Evolutionary conservation across 2,888 invertebrate species (phyloP), one percentile per base, ranked within the genome.

Genomic region (Tipula confusa): DNA sequence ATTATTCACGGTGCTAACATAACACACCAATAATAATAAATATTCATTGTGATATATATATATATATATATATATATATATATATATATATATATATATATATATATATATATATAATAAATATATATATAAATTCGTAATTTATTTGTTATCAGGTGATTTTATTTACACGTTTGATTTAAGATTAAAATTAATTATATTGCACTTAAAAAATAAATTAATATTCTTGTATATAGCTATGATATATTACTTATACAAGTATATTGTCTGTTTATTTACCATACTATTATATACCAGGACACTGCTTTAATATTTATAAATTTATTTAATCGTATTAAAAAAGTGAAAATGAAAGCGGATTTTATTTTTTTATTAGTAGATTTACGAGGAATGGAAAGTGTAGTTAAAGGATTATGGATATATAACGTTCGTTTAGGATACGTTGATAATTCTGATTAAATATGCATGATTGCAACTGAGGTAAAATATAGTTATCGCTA

Each of bases 131-230:
- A 64, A 64, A 64, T 64, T 64, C 64, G 64, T 64, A 24, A 64
- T 64, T 64, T 64, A 64, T 64, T 9, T 64, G 18, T 24, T 64
- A 64, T 24, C 64, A 64, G 64, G 64, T 64, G 64, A 64, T 64
- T 64, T 18, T 64, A 64, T 64, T 64, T 64, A 64, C 24, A 64
- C 64, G 64, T 64, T 64, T 64, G 64, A 64, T 64, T 64, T 64
- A 64, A 64, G 64, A 64, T 64, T 64, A 64, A 24, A 64, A 64
- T 64, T 64, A 64, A 64, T 64, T 64, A 64, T 24, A 24, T 1
- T 64, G 64, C 64, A 64, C 9, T 64, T 64, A 24, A 64, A 24
- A 64, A 9, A 24, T 64, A 64, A 64, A 64, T 64, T 64, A 11
- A 24, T 64, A 64, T 64, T n/a, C n/a, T n/a, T n/a, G n/a, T n/a